phyloP scores from a whole-genome alignment of 2,797 vertebrate genomes.

The Syndactyla subalaris region DNA sequence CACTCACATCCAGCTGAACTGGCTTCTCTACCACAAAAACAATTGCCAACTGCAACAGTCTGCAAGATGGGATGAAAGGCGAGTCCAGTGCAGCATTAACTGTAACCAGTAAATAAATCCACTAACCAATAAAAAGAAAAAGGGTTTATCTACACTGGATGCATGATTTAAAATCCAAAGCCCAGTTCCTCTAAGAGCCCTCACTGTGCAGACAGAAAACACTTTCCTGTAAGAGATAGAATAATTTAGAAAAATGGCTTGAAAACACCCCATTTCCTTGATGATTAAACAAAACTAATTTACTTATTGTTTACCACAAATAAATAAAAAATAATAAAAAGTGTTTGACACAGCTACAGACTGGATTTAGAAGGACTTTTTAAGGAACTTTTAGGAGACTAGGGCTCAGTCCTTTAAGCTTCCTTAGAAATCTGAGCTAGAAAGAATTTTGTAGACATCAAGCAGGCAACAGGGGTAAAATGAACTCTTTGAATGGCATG shows the following conservation, averaged over 20 bases:
- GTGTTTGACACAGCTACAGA: not conserved
- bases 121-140: not conserved
- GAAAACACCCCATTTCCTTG: not conserved
- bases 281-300: not conserved
- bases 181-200: not conserved
- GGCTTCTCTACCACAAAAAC: not conserved
- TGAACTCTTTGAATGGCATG: not conserved
- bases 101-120: not conserved
- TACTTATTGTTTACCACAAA: not conserved
- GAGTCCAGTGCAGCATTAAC: not conserved
- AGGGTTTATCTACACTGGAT: not conserved
- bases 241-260: not conserved
- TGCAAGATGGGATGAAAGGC: not conserved
- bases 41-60: not conserved
- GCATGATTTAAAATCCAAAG: not conserved
- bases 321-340: not conserved
- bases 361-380: not conserved
- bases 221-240: not conserved
- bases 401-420: not conserved
- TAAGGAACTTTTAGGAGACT: not conserved
- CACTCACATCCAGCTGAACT: not conserved
- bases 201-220: not conserved
- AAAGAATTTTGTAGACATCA: not conserved
- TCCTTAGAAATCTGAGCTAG: not conserved
- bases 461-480: not conserved